Evolutionary conservation across 2,113 vertebrate species (phyloP).

Genomic region (Tragelaphus scriptus): DNA sequence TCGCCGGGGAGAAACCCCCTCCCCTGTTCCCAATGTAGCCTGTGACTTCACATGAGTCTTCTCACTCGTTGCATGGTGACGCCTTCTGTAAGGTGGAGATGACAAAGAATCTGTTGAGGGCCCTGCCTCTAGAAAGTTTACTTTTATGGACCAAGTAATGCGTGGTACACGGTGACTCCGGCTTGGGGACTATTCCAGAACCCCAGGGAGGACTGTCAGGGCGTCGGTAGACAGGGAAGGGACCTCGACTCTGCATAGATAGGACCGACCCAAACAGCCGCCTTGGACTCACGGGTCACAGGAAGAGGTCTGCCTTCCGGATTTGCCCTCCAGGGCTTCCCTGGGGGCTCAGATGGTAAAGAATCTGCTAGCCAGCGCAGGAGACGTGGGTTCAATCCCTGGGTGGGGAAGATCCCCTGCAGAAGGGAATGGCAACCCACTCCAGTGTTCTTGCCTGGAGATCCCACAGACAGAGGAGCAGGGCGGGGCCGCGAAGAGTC

Average conservation of each 20-base stretch:
- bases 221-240: accelerated
- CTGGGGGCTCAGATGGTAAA: background rate
- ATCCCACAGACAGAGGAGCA: background rate
- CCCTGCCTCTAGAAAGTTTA: background rate
- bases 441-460: background rate
- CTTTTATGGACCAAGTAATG: background rate
- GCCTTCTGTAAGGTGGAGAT: no score
- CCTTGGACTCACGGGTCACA: accelerated
- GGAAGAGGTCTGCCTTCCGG: background rate
- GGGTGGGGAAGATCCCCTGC: background rate
- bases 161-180: background rate
- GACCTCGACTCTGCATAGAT: background rate
- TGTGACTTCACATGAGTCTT: accelerated
- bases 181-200: background rate
- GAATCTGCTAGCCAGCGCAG: background rate
- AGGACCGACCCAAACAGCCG: background rate
- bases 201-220: background rate
- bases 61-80: accelerated
- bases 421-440: background rate
- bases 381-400: accelerated
- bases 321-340: background rate
- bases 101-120: background rate
- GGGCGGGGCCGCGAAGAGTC: background rate
- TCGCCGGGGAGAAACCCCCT: background rate
- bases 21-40: background rate